Base-by-base conservation (phyloP, 2,113 vertebrate genomes). In the Phrynocephalus versicolor region DNA sequence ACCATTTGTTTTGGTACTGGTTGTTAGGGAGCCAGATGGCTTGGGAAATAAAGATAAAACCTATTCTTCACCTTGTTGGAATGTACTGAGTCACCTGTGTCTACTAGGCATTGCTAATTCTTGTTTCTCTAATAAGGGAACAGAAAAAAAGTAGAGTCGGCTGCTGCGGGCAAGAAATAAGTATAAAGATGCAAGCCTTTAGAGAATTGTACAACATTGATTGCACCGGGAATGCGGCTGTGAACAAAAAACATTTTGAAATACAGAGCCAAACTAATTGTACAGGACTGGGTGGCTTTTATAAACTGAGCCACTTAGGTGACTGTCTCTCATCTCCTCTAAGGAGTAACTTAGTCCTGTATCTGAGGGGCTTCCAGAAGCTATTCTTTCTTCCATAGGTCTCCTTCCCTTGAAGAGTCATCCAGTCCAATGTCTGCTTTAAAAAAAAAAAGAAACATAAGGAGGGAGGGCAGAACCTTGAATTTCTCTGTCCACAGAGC, bases 1-100 rank as follows among this genome's bases (percentile, higher is more conserved):
- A 70, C 57, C 41, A 64, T 82, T 83, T 87, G 85, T 87, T 87
- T 87, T 64, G 57, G 23, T 70, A 51, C 65, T 82, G 85, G 85
- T 87, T 87, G 81, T 74, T 87, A 87, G 64, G 80, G n/a, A 82
- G 6, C 14, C 23, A 33, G 6, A 45, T 71, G 81, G 65, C 57
- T 37, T 51, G 6, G 73, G 65, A 30, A 77, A 57, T n/a, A 25
- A 33, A 80, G 69, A 37, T 23, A 37, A 84, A 84, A 84, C n/a
- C n/a, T 55, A 12, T 41, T 58, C 39, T 73, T 64, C 23, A 69
- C 19, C 64, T 3, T 51, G 25, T 51, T 83, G 81, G 55, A 77
- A 83, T 87, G 33, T 51, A 13, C 74, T 83, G 73, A 87, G 55
- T 87, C 80, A 71, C 30, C 55, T 35, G 25, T 4, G n/a, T 74